Evolutionary conservation across 2,113 vertebrate species (phyloP), one percentile per base, ranked within the genome.

Genomic region (Oncorhynchus kisutch): DNA sequence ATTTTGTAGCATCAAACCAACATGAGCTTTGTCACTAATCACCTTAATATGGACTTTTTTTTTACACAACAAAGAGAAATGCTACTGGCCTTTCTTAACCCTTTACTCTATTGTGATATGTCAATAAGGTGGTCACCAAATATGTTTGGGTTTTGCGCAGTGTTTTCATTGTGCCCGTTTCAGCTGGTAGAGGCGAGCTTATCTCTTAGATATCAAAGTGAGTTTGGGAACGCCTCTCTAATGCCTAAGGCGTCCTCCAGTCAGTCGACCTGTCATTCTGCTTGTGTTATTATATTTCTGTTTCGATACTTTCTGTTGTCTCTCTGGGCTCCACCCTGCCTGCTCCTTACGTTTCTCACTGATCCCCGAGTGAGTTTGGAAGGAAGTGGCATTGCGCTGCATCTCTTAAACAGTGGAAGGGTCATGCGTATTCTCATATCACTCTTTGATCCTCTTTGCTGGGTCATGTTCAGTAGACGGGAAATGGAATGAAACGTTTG

Each of bases 381-480:
- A 18, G 14, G 39, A 45, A 45, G 39, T 45, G 39, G 39, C 39
- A 45, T 45, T 57, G 13, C 20, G 16, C 7, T 39, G 70, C 80
- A 74, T 79, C 70, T 0, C 72, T 83, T 71, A 70, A 39, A 67
- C 66, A 64, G 67, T 20, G 54, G 54, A 54, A 74, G 76, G 72
- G 76, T 78, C 14, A 79, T 39, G 8, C 7, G 72, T 81, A 45
- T 77, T 78, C 82, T 78, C 69, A 31, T 77, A 86, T 75, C 88
- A 86, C 88, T 86, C 87, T 88, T 87, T 85, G 92, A 93, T 92
- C 92, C 92, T 93, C 91, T 45, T 80, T 90, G 84, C 88, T 88
- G 85, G 84, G 78, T 88, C 39, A 39, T 39, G 39, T 9, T 39
- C 39, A 39, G 39, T 39, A 39, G 39, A 8, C 39, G 9, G 39